These are phyloP conservation scores for Listronotus oregonensis DNA, from an alignment of 1,140 invertebrate species.

Conservation along the genomic window DNA sequence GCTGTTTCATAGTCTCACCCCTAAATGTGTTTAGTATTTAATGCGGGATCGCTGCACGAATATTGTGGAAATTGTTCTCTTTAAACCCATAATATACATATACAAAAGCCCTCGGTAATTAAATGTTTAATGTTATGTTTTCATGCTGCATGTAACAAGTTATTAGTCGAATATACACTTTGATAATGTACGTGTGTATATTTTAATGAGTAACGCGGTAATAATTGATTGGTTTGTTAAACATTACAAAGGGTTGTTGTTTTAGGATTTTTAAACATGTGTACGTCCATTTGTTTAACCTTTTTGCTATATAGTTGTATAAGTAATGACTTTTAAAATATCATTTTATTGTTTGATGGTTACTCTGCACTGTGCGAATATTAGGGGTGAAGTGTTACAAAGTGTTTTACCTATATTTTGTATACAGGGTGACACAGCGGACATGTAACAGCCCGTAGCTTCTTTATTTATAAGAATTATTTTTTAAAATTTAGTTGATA, in stretches of 20 bases:
- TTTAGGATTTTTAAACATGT: too few relatives aligned
- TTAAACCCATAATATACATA: slow-evolving; percentile 15
- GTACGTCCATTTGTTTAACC: too few relatives aligned
- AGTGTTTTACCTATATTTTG: too few relatives aligned
- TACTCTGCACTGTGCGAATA: too few relatives aligned
- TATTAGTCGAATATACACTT: slow-evolving; percentile 14
- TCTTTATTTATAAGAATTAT: too few relatives aligned
- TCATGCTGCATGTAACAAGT: slow-evolving; percentile 18
- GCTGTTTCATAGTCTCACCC: not conserved
- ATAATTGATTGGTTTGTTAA: not conserved
- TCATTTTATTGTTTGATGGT: too few relatives aligned
- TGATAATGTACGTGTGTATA: slow-evolving; percentile 11
- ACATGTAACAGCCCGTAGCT: too few relatives aligned
- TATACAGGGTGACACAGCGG: too few relatives aligned
- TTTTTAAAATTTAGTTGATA: too few relatives aligned
- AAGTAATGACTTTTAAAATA: too few relatives aligned
- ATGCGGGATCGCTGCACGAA: slow-evolving; percentile 8
- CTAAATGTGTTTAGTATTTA: slow-evolving; percentile 19
- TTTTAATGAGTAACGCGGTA: not conserved
- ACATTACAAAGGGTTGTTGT: not conserved
- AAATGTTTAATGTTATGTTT: slow-evolving; percentile 27
- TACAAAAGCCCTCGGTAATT: slow-evolving; percentile 24
- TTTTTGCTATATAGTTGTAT: too few relatives aligned
- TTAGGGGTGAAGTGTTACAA: too few relatives aligned
- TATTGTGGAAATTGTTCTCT: slow-evolving; percentile 26